Evolutionary conservation across 2,888 invertebrate genomes (phyloP).

Genomic region (Abrostola tripartita): DNA sequence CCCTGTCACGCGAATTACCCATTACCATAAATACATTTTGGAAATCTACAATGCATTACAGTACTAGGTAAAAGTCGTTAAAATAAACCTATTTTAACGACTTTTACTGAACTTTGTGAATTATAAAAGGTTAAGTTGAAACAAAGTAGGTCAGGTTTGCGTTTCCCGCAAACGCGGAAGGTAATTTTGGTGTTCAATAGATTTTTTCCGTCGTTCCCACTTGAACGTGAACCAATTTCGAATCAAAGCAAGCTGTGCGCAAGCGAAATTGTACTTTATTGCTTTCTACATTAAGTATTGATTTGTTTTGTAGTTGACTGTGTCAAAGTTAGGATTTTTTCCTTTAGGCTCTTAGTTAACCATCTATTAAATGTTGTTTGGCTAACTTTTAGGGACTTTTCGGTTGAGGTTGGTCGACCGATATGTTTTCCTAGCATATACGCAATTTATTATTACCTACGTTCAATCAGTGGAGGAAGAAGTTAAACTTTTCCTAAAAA

Average conservation of each 20-base stretch:
- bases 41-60: conserved; percentile 26
- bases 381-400: conserved; percentile 35
- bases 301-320: conserved; percentile 17
- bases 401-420: conserved; percentile 18
- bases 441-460: conserved; percentile 30
- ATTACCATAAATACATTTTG: conserved; percentile 40
- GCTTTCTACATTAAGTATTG: conserved; percentile 10
- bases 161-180: conserved; percentile 54
- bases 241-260: conserved; percentile 35
- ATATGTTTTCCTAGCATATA: conserved; percentile 42
- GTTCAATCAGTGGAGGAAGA: conserved; percentile 25
- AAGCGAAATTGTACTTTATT: conserved; percentile 42
- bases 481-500: conserved; percentile 15
- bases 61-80: conserved; percentile 1
- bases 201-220: conserved; percentile 53
- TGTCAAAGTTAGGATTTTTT: conserved; percentile 40
- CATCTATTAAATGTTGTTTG: conserved; percentile 56
- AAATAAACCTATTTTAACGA: conserved; percentile 53
- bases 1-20: conserved; percentile 42
- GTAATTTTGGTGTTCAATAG: conserved; percentile 61
- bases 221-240: conserved; percentile 59
- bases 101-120: conserved; percentile 51
- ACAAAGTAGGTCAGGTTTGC: conserved; percentile 63
- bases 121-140: conserved; percentile 49
- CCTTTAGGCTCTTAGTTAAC: conserved; percentile 50